These are phyloP conservation scores for Euura lappo DNA, from an alignment of 1,140 invertebrate species.

Conservation along the genomic window DNA sequence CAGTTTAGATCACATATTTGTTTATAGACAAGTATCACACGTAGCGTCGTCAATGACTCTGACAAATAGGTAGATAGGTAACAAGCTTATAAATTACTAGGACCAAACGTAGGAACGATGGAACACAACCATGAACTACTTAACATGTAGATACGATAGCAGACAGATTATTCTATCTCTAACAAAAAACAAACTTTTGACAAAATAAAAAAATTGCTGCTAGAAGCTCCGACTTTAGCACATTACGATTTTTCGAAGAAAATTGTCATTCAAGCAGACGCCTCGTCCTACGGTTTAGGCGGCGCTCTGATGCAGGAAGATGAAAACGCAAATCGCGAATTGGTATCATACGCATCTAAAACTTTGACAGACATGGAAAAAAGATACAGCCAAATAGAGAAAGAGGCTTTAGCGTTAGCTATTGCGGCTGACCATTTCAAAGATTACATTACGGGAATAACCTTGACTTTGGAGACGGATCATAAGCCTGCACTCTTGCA, in stretches of 20 bases:
- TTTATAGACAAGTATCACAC: too few species aligned
- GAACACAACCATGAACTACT: too few species aligned
- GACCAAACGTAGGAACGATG: too few species aligned
- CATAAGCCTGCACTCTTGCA: slow-evolving; percentile 55
- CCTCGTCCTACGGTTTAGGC: slow-evolving; percentile 23
- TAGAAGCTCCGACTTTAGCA: slow-evolving; percentile 17
- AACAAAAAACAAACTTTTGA: slow-evolving; percentile 20
- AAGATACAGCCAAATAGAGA: slow-evolving; percentile 59
- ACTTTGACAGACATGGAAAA: slow-evolving; percentile 45
- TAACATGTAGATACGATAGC: too few species aligned
- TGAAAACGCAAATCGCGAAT: slow-evolving; percentile 21
- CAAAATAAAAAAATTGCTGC: slow-evolving; percentile 19
- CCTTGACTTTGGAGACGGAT: slow-evolving; percentile 56
- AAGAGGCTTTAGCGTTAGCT: slow-evolving; percentile 58
- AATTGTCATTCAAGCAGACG: slow-evolving; percentile 30
- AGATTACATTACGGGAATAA: slow-evolving; percentile 51
- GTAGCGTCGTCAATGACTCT: too few species aligned
- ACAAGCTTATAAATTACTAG: too few species aligned
- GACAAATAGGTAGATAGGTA: too few species aligned
- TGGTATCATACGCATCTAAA: slow-evolving; percentile 48
- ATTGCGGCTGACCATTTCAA: slow-evolving; percentile 49
- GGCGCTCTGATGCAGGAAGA: neutral
- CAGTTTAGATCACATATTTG: too few species aligned
- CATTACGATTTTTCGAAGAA: slow-evolving; percentile 25
- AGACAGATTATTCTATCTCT: too few species aligned